A percentile compares a stretch with the other conserved stretches of the same genome.
phyloP scores from a whole-genome alignment of 2,113 vertebrate genomes.

The Cryptoleucopteryx plumbea region DNA sequence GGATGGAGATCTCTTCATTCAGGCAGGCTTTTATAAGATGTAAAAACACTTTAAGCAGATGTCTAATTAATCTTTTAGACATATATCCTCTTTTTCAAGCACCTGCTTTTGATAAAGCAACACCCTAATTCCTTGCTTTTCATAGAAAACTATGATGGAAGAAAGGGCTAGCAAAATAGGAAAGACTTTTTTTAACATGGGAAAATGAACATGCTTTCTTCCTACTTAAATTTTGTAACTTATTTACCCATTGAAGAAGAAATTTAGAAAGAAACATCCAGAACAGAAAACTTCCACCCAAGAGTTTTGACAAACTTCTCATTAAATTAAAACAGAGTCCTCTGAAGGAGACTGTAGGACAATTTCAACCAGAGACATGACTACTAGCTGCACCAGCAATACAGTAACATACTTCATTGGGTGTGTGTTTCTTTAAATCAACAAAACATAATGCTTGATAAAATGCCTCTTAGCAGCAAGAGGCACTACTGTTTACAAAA shows the following conservation, averaged over 20 bases:
- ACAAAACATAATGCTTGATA: neutral
- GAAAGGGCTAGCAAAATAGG: neutral
- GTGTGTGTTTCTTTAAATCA: neutral
- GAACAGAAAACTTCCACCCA: neutral
- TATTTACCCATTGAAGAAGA: neutral
- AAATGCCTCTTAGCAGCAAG: neutral
- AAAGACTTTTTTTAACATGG: neutral
- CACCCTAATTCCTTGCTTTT: neutral
- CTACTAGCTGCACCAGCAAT: neutral
- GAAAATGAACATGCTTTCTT: neutral
- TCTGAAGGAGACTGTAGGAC: neutral
- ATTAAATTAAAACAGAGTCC: neutral
- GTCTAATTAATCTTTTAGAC: neutral
- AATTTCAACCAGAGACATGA: neutral
- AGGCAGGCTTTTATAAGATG: neutral
- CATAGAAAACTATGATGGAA: neutral
- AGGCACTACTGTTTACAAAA: neutral
- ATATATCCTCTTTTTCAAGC: neutral
- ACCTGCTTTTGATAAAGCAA: neutral
- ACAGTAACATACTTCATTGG: neutral
- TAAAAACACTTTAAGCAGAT: neutral
- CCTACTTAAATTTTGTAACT: neutral
- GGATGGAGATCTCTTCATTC: neutral
- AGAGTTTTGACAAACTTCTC: neutral
- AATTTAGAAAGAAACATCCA: neutral